Evolutionary conservation across 1,140 invertebrate genomes (phyloP), one percentile per base, ranked within the genome.

Genomic region (Phthorimaea operculella): DNA sequence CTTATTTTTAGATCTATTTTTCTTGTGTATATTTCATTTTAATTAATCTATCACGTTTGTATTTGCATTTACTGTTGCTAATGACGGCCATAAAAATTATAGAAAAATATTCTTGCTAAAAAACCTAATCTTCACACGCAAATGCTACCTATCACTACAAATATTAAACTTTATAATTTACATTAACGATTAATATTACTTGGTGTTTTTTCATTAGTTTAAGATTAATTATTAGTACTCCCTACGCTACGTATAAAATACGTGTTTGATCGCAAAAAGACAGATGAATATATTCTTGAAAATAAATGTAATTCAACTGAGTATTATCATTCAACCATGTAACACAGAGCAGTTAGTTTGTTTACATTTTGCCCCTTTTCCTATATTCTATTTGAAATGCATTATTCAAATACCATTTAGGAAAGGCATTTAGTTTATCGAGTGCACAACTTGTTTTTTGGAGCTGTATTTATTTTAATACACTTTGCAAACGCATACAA

Each of bases 111-210:
- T 16, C 15, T 47, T 15, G 15, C 44, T 16, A 47, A 47, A 47
- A 47, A 47, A 14, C 10, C 36, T 39, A 5, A 9, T 39, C n/a
- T 1, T 39, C 10, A 12, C 36, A 12, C n/a, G 10, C n/a, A n/a
- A 12, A 12, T n/a, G 36, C 36, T n/a, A 39, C 36, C 36, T 39
- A 4, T 12, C 36, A 39, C 3, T 39, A 39, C 10, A 39, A 39
- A 28, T 28, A 28, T 28, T 39, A 39, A 39, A 10, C 10, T 12
- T 39, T 39, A 39, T 39, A 39, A 47, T 9, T 47, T 47, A 47
- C 44, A 47, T 15, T 47, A 47, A 47, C 44, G 16, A 16, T 47
- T 47, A 47, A 47, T 8, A 47, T 47, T 47, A 47, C 44, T 47
- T 47, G 44, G 44, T 47, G 44, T 47, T 47, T 47, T 16, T 47